phyloP scores from a whole-genome alignment of 2,113 vertebrate genomes.

The Dipodomys ordii region DNA sequence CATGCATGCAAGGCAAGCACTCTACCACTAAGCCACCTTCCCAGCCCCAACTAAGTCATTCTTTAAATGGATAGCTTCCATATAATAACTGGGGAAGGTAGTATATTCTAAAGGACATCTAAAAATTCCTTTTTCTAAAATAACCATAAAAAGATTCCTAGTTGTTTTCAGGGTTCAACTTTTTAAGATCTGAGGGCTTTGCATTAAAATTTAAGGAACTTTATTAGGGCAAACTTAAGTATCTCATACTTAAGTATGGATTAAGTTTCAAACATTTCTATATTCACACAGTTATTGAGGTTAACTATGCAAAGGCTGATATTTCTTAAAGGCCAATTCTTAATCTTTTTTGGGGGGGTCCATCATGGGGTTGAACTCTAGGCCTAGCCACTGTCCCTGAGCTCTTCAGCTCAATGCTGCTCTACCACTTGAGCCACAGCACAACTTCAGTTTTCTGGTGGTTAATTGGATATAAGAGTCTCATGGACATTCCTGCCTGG shows the following conservation, averaged over 20 bases:
- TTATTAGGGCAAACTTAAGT: conserved; percentile 40
- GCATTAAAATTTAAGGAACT: background rate
- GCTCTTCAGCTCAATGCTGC: too few species aligned
- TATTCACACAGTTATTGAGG: background rate
- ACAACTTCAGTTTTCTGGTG: too few species aligned
- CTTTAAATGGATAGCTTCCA: conserved; percentile 49
- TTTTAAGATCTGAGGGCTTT: conserved; percentile 2
- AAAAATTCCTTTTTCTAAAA: background rate
- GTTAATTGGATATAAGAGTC: too few species aligned
- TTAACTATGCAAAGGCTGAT: background rate
- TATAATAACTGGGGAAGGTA: conserved; percentile 45
- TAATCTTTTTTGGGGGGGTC: too few species aligned
- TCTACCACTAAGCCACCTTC: too few species aligned
- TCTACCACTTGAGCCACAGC: too few species aligned
- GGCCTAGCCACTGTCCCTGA: too few species aligned
- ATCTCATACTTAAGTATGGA: conserved; percentile 7
- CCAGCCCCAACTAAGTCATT: background rate
- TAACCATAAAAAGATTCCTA: conserved; percentile 33
- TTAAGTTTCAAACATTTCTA: background rate
- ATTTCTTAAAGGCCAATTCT: conserved; percentile 7
- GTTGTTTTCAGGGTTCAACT: background rate
- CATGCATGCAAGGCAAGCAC: too few species aligned
- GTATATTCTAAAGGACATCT: background rate
- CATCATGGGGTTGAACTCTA: too few species aligned
- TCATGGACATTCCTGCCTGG: too few species aligned